Evolutionary conservation across 35 echinoderm and acorn worm species (phyloP).

Genomic region (Nesometra sesokonis): DNA sequence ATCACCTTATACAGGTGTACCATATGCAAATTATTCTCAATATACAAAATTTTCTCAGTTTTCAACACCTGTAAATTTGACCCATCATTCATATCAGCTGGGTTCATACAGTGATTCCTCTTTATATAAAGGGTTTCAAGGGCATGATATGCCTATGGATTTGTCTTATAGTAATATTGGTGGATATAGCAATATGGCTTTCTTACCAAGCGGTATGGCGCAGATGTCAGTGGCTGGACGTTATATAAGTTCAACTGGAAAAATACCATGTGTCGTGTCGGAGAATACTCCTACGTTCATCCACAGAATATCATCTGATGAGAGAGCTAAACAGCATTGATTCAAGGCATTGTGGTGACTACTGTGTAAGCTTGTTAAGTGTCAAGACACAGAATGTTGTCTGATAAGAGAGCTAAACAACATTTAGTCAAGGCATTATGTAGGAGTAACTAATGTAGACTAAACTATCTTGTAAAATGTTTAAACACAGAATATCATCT

Average conservation of each 20-base stretch:
- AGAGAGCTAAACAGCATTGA: neutral
- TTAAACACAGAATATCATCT: neutral
- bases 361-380: too few relatives aligned
- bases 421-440: neutral
- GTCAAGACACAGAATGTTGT: neutral
- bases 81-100: slow-evolving; percentile 57
- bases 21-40: slow-evolving; percentile 74
- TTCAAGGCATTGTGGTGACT: too few relatives aligned
- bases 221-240: neutral
- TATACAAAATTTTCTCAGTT: slow-evolving; percentile 78
- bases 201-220: neutral
- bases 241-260: neutral
- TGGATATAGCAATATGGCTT: slow-evolving; percentile 20
- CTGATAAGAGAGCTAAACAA: neutral
- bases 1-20: slow-evolving; percentile 52
- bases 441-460: too few relatives aligned
- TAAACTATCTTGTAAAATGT: too few relatives aligned
- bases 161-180: slow-evolving; percentile 73
- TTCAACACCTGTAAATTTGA: slow-evolving; percentile 43
- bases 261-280: neutral
- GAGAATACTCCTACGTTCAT: neutral
- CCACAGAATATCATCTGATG: neutral
- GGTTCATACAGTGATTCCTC: slow-evolving; percentile 39
- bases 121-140: slow-evolving; percentile 67
- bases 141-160: slow-evolving; percentile 92